Evolutionary conservation across 2,888 invertebrate genomes (phyloP), one percentile per base, ranked within the genome.

Genomic region (Euphydryas editha): DNA sequence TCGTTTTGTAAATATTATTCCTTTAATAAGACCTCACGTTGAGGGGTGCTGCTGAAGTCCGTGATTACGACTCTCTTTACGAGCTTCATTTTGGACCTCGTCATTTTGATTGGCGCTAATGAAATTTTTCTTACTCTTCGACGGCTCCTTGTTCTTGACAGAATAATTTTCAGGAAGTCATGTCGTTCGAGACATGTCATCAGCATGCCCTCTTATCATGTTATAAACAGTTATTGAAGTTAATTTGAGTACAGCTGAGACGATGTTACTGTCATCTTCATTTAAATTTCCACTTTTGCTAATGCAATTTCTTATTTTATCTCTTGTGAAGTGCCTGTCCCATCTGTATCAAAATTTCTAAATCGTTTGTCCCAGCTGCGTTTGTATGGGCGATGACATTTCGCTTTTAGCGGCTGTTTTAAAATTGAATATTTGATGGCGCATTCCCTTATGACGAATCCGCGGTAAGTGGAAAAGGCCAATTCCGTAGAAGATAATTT

Each of bases 1-100:
- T 92, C 92, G 92, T 92, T 92, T 92, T 92, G 92, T 92, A 92
- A 92, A 92, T 93, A 93, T 93, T 93, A 93, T 92, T 92, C 91
- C 92, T 91, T 92, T 92, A 92, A 92, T 92, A 92, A 92, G 92
- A 92, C 92, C 92, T 92, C 92, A 91, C 84, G 92, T 89, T 78
- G 90, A 90, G 91, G 90, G 92, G 88, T 84, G 86, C 86, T 85
- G 83, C 87, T 87, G 87, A 88, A 90, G 88, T 91, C 91, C 87
- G 92, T 92, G 91, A 92, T 92, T 92, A 92, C 90, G 92, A 91
- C 89, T 91, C 90, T 89, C 90, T 87, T 88, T 87, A 90, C 87
- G 79, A 88, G 88, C 88, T 92, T 91, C 92, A 90, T 91, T 91
- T 92, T 90, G 83, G 88, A 91, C 90, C 90, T 92, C 92, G 92